Conservation (phyloP, 2,797 vertebrate species). For the Acridotheres tristis region DNA sequence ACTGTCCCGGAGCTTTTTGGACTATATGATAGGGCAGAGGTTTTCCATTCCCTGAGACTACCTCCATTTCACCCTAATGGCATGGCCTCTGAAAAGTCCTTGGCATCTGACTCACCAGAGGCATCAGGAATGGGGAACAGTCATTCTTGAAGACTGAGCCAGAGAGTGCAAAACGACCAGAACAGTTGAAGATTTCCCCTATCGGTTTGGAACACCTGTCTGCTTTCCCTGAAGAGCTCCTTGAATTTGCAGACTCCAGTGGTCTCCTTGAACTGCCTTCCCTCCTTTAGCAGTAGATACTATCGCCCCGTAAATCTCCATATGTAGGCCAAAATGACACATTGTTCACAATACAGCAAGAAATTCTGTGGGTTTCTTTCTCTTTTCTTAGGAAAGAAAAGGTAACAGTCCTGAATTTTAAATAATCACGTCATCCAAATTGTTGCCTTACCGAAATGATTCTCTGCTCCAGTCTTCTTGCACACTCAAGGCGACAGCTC, state of each 20-base stretch:
- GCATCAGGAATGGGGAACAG: background rate
- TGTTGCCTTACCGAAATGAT: background rate
- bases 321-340: background rate
- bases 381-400: background rate
- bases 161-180: background rate
- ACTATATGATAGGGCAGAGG: background rate
- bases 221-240: background rate
- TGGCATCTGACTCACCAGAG: background rate
- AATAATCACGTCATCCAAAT: background rate
- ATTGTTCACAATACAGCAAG: background rate
- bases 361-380: background rate
- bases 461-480: background rate
- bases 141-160: background rate
- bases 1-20: background rate
- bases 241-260: background rate
- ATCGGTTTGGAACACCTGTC: background rate
- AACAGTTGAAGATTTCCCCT: background rate
- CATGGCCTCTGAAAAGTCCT: background rate
- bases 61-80: background rate
- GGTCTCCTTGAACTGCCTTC: background rate
- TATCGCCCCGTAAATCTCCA: rapidly evolving
- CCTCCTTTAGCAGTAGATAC: background rate
- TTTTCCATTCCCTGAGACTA: background rate
- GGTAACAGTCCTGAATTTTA: background rate
- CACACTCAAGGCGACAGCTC: background rate